Conservation (phyloP, 2,888 invertebrate species). For the Acutogordius australiensis region DNA sequence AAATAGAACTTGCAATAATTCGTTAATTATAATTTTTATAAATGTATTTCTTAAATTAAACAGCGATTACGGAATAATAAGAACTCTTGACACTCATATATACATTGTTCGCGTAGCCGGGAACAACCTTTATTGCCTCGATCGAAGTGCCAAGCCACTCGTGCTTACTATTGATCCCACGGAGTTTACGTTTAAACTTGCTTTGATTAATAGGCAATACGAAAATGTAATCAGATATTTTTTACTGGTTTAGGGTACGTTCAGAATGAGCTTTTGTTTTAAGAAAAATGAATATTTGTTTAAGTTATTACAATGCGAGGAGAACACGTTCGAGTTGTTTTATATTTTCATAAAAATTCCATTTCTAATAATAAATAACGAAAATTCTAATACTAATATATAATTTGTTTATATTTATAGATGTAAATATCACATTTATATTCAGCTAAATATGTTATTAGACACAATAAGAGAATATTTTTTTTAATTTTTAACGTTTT, state of each 20-base stretch:
- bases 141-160: conserved; percentile 61
- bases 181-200: conserved; percentile 85
- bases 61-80: conserved; percentile 82
- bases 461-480: no score
- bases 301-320: no score
- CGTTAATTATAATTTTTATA: conserved; percentile 2
- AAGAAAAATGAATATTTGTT: background rate
- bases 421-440: no score
- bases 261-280: no score
- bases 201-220: conserved; percentile 71
- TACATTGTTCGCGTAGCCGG: conserved; percentile 73
- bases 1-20: background rate
- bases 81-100: conserved; percentile 81
- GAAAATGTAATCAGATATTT: conserved; percentile 63
- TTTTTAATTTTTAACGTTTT: no score
- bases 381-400: no score
- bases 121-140: conserved; percentile 55
- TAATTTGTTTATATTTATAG: no score
- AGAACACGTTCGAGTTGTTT: no score
- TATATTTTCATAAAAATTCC: no score
- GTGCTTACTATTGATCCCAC: conserved; percentile 79
- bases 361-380: no score
- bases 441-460: no score
- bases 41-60: conserved; percentile 15
- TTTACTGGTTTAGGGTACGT: no score